Evolutionary conservation across 2,888 invertebrate species (phyloP), one percentile per base, ranked within the genome.

Genomic region (Chrysolina oricalcia): DNA sequence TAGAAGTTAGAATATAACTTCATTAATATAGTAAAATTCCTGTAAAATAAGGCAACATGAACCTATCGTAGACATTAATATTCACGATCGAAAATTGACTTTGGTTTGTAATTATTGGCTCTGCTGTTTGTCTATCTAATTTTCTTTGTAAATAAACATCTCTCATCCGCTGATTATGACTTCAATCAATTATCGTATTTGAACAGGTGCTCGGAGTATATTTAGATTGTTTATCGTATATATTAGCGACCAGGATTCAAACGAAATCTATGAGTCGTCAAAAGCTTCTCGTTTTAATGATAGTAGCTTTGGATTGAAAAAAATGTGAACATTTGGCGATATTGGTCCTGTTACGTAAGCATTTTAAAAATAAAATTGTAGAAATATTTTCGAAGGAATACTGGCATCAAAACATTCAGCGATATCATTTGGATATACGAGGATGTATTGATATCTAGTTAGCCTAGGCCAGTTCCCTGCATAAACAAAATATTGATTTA

Each of bases 191-290:
- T 53, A 53, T n/a, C 53, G 40, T 53, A 40, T 68, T 68, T 68
- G 56, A 68, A 40, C 68, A 68, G 68, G 53, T 68, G 68, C 68
- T 53, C 10, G 40, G n/a, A 27, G 66, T 43, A 21, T 53, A n/a
- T 21, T 17, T 27, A 23, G 11, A 23, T n/a, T 68, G 41, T 68
- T 53, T 48, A 67, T 67, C 43, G 17, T 17, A 50, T n/a, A 17
- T 50, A 67, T 67, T 67, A 23, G 23, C 17, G 50, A 67, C 67
- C 19, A 53, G 17, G 13, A 19, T 56, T 53, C 21, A 27, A 68
- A 53, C 41, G 19, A 56, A 53, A 40, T 67, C 67, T 17, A 40
- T 50, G 23, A 50, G 19, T 43, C 17, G 13, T 19, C n/a, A 17
- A 27, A 35, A 46, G 46, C 64, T 43, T 13, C 19, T 15, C 21